These are phyloP conservation scores for Myanophis thanlyinensis DNA, from an alignment of 2,113 vertebrate genomes.

Conservation along the genomic window DNA sequence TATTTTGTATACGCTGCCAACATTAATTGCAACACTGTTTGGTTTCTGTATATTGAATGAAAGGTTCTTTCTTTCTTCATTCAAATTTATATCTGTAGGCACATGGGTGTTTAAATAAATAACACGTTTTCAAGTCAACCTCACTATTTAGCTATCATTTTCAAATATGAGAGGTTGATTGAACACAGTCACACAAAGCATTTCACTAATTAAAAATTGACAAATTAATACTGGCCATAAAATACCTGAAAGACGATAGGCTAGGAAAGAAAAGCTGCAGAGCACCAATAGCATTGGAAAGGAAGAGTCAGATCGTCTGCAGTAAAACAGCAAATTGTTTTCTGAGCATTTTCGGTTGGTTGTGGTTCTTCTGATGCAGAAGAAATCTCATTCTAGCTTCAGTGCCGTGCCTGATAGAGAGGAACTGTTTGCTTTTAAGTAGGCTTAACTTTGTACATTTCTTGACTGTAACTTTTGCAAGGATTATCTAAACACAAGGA, in stretches of 20 bases:
- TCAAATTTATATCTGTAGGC: background rate
- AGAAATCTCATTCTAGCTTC: background rate
- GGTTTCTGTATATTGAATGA: background rate
- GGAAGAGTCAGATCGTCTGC: background rate
- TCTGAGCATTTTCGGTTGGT: background rate
- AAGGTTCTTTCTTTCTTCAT: background rate
- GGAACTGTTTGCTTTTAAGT: background rate
- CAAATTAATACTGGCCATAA: background rate
- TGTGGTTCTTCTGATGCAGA: background rate
- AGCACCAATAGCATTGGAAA: background rate
- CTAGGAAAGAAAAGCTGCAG: background rate
- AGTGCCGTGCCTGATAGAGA: background rate
- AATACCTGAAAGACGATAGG: background rate
- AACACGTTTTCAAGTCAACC: background rate
- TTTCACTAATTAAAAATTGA: background rate
- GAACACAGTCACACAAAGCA: background rate
- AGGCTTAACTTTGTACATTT: background rate
- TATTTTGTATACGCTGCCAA: background rate
- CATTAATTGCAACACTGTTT: background rate
- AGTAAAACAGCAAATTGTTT: background rate
- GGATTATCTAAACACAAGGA: background rate
- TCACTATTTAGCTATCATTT: background rate
- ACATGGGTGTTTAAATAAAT: background rate
- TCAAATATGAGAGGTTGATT: background rate
- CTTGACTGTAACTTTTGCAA: background rate